These are phyloP conservation scores for Fulica atra DNA, from an alignment of 2,113 vertebrate genomes.

Conservation along the genomic window DNA sequence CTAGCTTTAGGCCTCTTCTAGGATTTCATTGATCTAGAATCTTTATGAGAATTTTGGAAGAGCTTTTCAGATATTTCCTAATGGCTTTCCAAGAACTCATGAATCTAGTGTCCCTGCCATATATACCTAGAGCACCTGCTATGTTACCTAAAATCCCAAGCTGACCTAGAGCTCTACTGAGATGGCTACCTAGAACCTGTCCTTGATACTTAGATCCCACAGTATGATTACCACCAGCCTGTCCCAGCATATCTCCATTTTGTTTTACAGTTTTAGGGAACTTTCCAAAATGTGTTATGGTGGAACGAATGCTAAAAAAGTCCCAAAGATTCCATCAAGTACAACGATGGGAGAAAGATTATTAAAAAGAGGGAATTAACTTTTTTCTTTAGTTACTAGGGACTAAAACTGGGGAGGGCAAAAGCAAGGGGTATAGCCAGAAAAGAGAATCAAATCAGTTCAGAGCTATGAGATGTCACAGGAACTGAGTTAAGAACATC, in stretches of 20 bases:
- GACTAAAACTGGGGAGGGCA: neutral
- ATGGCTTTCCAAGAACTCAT: neutral
- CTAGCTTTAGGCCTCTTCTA: neutral
- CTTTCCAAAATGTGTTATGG: neutral
- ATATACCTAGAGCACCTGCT: neutral
- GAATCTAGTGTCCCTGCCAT: neutral
- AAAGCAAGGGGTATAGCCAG: neutral
- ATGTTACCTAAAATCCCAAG: neutral
- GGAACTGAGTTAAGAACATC: neutral
- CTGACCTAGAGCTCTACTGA: neutral
- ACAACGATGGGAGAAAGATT: neutral
- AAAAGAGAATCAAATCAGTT: neutral
- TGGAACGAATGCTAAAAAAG: neutral
- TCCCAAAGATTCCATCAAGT: neutral
- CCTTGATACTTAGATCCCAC: neutral
- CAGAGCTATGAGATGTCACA: slow-evolving; percentile 1
- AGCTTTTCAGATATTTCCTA: neutral
- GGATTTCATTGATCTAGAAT: neutral
- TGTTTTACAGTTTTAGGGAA: neutral
- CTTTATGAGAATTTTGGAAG: neutral
- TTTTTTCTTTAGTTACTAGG: neutral
- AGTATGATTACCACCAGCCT: neutral
- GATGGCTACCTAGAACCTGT: neutral
- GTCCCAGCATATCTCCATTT: neutral
- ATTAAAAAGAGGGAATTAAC: neutral